Evolutionary conservation across 2,888 invertebrate species (phyloP).

Genomic region (Pristionchus exspectatus): DNA sequence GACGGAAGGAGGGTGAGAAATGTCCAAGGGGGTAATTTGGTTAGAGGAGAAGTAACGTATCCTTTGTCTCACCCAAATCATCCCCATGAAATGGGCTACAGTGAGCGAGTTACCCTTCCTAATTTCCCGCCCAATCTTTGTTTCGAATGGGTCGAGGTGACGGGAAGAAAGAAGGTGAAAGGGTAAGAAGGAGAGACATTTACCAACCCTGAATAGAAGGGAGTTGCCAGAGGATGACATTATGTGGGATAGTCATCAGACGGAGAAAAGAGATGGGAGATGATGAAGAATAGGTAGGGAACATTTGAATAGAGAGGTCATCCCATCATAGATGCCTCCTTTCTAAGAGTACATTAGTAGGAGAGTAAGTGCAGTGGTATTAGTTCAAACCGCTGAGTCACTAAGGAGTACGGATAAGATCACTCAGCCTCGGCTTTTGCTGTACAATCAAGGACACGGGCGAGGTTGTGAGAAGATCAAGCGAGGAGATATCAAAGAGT

Average conservation of each 20-base stretch:
- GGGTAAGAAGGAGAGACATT: constrained; percentile 22
- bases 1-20: not conserved
- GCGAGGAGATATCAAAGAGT: not conserved
- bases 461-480: not conserved
- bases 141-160: constrained; percentile 50
- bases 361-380: not conserved
- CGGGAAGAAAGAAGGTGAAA: not conserved
- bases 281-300: constrained; percentile 1
- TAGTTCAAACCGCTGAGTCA: not conserved
- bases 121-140: constrained; percentile 48
- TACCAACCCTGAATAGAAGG: constrained; percentile 25
- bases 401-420: not conserved
- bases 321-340: not conserved
- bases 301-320: not conserved
- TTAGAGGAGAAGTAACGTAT: not conserved
- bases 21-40: not conserved
- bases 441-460: not conserved
- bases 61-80: constrained; percentile 9
- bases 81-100: constrained; percentile 13
- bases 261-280: not conserved
- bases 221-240: constrained; percentile 8
- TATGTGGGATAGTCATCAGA: constrained; percentile 20
- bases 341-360: not conserved
- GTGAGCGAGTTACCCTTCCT: not conserved
- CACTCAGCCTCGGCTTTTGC: constrained; percentile 2